A percentile compares a stretch with the other conserved stretches of the same genome.
These are phyloP conservation scores for Regulus satrapa DNA, from an alignment of 2,113 vertebrate genomes.

Conservation along the genomic window DNA sequence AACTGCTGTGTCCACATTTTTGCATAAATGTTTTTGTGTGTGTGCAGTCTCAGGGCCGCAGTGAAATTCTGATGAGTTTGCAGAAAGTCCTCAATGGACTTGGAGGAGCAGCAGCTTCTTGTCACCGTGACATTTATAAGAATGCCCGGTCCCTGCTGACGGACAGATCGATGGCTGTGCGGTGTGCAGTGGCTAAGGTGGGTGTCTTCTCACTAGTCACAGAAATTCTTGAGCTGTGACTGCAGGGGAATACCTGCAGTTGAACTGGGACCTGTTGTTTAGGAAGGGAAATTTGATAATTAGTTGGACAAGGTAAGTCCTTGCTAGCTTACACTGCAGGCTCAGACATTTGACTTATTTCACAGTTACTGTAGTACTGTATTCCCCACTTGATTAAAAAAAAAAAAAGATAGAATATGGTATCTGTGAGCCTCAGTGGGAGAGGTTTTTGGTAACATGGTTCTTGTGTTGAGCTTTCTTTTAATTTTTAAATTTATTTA, in stretches of 20 bases:
- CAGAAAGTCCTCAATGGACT: constrained; percentile 93
- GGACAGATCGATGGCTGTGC: constrained; percentile 95
- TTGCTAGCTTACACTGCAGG: neutral
- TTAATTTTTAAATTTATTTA: neutral
- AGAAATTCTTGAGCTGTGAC: neutral
- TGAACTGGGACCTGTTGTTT: neutral
- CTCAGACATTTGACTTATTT: neutral
- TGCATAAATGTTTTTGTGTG: neutral
- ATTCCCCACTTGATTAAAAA: neutral
- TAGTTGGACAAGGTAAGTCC: neutral
- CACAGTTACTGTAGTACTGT: neutral
- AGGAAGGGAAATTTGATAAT: neutral
- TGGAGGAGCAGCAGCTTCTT: constrained; percentile 94
- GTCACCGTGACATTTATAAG: constrained; percentile 97
- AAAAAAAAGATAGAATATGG: neutral
- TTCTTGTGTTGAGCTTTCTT: neutral
- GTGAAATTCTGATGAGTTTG: constrained; percentile 95
- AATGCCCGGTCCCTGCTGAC: constrained; percentile 92
- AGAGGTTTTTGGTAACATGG: neutral
- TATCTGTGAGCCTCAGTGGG: neutral
- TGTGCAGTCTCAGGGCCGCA: constrained; percentile 91
- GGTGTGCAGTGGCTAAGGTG: constrained; percentile 93
- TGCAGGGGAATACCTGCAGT: neutral
- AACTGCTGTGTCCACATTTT: neutral
- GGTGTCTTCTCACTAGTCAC: constrained; percentile 7